Conservation (phyloP, 2,888 invertebrate species). For the Endomychus coccineus region DNA sequence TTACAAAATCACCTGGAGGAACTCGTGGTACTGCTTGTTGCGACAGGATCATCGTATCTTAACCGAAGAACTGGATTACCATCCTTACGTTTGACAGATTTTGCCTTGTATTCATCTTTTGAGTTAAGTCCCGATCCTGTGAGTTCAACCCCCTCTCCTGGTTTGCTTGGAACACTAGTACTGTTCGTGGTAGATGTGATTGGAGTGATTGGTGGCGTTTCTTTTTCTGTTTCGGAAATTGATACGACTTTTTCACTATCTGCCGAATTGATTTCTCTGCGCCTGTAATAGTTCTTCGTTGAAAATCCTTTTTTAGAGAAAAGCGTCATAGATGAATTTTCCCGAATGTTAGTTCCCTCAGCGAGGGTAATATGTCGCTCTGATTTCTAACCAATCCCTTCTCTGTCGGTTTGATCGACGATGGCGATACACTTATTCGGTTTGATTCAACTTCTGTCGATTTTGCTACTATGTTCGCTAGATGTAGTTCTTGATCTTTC, state of each 20-base stretch:
- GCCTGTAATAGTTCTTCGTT: constrained; percentile 14
- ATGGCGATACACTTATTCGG: not conserved
- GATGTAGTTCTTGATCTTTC: too few species aligned
- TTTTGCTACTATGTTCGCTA: too few species aligned
- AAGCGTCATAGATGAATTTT: constrained; percentile 15
- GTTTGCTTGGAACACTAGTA: not conserved
- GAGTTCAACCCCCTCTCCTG: constrained; percentile 33
- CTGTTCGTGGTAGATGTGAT: constrained; percentile 5
- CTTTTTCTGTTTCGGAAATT: constrained; percentile 1
- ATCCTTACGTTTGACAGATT: constrained; percentile 30
- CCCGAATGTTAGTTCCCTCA: constrained; percentile 23
- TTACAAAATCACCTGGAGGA: constrained; percentile 41
- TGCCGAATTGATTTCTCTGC: constrained; percentile 7
- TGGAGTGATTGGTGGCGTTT: constrained; percentile 9
- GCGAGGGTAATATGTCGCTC: constrained; percentile 29
- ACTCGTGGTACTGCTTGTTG: constrained; percentile 25
- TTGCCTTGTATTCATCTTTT: constrained; percentile 32
- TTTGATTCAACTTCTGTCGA: too few species aligned
- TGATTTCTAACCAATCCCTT: constrained; percentile 19
- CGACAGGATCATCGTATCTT: constrained; percentile 31
- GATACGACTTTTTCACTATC: constrained; percentile 5
- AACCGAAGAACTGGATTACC: constrained; percentile 40
- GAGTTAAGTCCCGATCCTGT: constrained; percentile 38
- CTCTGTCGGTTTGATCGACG: too few species aligned
- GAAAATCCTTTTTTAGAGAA: constrained; percentile 19